Base-by-base conservation (phyloP, 2,888 invertebrate genomes). In the Drosophila mimica region DNA sequence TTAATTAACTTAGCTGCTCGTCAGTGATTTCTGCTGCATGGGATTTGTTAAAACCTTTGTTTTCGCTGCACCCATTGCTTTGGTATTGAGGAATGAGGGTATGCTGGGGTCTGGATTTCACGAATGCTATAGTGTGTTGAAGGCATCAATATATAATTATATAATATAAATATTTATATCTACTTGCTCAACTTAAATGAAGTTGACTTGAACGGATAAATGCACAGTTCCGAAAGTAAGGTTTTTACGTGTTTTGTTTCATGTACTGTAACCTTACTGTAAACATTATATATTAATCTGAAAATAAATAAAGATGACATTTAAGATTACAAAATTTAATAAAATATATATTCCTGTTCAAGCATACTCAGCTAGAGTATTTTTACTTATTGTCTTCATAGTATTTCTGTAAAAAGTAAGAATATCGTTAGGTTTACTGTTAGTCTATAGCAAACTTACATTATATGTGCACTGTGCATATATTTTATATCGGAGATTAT, bases 1-100 rank as follows among this genome's bases (percentile, higher is more conserved):
- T 34, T 34, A 68, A 62, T 68, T 68, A 51, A 68, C 43, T 59
- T 25, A 25, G 48, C 25, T 54, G 13, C 20, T 63, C 4, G 34
- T 31, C 11, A 20, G 15, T 30, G n/a, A 34, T 2, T 20, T 33
- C 11, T 34, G 11, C n/a, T 13, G n/a, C 9, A 70, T 58, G 34
- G 4, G 2, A 31, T 48, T 70, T 34, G 28, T 54, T 36, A 43
- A 20, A 9, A 34, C 17, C 11, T 13, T 28, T 36, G 4, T 20
- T 56, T 13, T 17, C 6, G 6, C 25, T n/a, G 28, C 15, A 36
- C 5, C 46, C 46, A 33, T 20, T 6, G 3, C 2, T 5, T 34
- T 6, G 17, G n/a, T 17, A 20, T 15, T 33, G 5, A 25, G 2
- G 2, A 46, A 15, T 46, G 15, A 15, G 46, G 25, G 46, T 46